phyloP scores from a whole-genome alignment of 2,113 vertebrate species.

The Oriolus oriolus region DNA sequence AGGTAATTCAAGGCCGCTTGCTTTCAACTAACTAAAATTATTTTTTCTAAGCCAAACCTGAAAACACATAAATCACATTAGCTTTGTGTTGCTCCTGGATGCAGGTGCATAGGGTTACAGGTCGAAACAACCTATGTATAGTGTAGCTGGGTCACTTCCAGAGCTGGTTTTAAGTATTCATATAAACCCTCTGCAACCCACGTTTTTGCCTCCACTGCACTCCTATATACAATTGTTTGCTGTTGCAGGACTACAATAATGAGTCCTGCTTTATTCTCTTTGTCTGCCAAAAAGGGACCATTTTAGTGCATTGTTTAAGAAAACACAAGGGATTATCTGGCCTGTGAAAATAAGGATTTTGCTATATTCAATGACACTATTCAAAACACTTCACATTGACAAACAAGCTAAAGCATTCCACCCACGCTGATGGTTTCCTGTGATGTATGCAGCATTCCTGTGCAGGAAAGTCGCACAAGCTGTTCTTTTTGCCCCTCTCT shows the following conservation, averaged over 20 bases:
- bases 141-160: background rate
- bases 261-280: background rate
- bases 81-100: background rate
- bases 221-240: background rate
- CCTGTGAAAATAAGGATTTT: slow-evolving; percentile 31
- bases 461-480: slow-evolving; percentile 30
- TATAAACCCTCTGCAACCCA: background rate
- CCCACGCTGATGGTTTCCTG: background rate
- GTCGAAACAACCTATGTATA: background rate
- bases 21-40: background rate
- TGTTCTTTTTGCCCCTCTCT: slow-evolving; percentile 17
- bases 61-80: background rate
- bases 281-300: background rate
- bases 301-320: slow-evolving; percentile 21
- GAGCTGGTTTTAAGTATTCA: background rate
- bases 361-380: slow-evolving; percentile 9
- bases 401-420: slow-evolving; percentile 49
- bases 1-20: background rate
- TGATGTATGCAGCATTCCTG: slow-evolving; percentile 18
- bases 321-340: slow-evolving; percentile 5
- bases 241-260: background rate
- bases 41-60: background rate
- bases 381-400: slow-evolving; percentile 16
- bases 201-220: background rate
- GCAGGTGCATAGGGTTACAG: background rate